Evolutionary conservation across 2,888 invertebrate species (phyloP), one percentile per base, ranked within the genome.

Genomic region (Gisinianus flammeolus): DNA sequence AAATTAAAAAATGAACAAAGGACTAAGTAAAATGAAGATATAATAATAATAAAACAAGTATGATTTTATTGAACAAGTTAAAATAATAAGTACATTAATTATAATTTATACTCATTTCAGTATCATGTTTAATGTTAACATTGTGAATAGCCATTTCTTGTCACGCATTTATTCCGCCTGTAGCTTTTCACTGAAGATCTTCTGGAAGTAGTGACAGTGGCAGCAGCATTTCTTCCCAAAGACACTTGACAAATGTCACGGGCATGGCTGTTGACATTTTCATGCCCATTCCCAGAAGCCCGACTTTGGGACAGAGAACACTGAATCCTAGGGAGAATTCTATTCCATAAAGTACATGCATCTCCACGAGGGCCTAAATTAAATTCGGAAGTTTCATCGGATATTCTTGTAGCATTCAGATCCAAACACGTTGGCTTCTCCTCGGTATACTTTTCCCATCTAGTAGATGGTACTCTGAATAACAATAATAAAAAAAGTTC

Each of bases 291-390:
- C 6, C 44, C 44, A 44, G 16, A 6, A 10, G 6, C 8, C 6
- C 19, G 3, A 4, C 54, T 16, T 19, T 16, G 19, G 16, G 54
- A 54, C 4, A 19, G 3, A 54, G 16, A n/a, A 4, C 54, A 22
- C 26, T 64, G 64, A 28, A 69, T 44, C 16, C 24, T 33, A 12
- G 81, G 81, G 0, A 82, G 28, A 1, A 80, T 19, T 66, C 79
- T 77, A 44, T 82, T 82, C 82, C 82, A 82, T 56, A 82, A 80
- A 0, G 75, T 78, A 52, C 82, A 82, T 2, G 74, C 64, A 8
- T 76, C 28, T 5, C 80, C 73, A n/a, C 70, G 64, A 35, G 82
- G 81, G 0, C 82, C 82, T 16, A 75, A 78, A 4, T 58, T n/a
- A 19, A 54, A 54, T 16, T 76, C 22, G 22, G 72, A 76, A 16